Conservation (phyloP, 53 echinoderm and acorn worm species). For the Holothuria scabra region DNA sequence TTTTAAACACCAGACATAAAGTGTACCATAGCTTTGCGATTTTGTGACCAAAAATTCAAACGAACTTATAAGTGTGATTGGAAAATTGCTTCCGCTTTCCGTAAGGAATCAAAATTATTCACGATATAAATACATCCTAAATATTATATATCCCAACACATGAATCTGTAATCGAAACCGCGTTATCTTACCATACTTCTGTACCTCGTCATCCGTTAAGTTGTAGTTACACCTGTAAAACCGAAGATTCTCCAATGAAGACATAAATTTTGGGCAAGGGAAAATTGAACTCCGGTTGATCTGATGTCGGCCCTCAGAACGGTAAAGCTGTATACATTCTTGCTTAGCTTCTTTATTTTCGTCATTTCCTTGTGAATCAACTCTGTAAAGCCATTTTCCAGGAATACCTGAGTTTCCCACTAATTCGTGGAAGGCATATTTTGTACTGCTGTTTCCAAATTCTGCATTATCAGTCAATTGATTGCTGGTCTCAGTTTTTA, state of each 20-base stretch:
- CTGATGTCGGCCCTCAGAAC: no score
- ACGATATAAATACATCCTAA: no score
- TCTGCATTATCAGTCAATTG: background rate
- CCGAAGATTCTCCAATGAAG: background rate
- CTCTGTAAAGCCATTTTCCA: slow-evolving; percentile 15
- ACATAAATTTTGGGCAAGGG: background rate
- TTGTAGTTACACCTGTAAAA: background rate
- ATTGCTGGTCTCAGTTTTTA: background rate
- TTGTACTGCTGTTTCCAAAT: background rate
- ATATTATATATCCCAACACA: no score
- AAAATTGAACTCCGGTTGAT: background rate
- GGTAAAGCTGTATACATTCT: background rate
- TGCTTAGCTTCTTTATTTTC: slow-evolving; percentile 1
- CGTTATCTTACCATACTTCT: no score
- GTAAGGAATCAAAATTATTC: no score
- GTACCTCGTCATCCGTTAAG: background rate
- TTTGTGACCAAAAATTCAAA: no score
- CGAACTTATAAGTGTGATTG: no score
- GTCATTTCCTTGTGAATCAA: background rate
- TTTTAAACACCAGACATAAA: no score
- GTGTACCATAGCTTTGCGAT: no score
- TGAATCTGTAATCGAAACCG: no score
- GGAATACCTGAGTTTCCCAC: slow-evolving; percentile 23
- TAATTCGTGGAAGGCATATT: background rate
- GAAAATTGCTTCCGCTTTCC: no score